Evolutionary conservation across 2,113 vertebrate genomes (phyloP).

Genomic region (Opisthocomus hoazin): DNA sequence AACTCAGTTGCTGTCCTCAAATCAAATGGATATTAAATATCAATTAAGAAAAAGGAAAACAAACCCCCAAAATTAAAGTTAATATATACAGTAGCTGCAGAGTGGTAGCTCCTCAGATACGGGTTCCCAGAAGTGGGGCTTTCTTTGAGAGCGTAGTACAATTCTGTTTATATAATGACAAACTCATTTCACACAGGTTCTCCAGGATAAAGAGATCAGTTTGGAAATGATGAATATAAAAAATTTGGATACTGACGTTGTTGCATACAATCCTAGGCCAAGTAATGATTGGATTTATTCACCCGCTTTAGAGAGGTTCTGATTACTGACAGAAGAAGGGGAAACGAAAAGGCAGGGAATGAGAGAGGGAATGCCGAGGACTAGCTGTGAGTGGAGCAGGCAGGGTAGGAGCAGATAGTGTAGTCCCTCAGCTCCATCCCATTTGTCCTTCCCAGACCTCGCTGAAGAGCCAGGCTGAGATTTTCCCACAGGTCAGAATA

Average conservation of each 20-base stretch:
- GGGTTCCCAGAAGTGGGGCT: background rate
- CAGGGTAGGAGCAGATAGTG: background rate
- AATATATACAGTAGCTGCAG: background rate
- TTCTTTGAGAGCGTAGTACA: background rate
- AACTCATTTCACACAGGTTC: background rate
- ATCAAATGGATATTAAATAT: background rate
- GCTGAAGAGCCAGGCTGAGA: background rate
- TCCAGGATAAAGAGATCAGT: background rate
- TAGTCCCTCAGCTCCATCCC: background rate
- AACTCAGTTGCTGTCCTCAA: background rate
- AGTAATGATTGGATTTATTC: background rate
- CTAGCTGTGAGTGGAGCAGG: background rate
- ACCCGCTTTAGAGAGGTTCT: background rate
- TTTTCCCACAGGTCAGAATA: fast-evolving
- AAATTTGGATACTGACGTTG: background rate
- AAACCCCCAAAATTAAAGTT: background rate
- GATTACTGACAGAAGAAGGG: background rate
- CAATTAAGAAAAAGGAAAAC: background rate
- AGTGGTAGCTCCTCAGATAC: background rate
- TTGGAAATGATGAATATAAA: background rate
- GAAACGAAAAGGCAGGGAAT: background rate
- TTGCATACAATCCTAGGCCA: background rate
- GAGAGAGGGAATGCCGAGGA: background rate
- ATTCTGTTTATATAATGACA: background rate
- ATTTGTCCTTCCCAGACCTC: background rate